Base-by-base conservation (phyloP, 2,113 vertebrate genomes). In the Felis chaus region DNA sequence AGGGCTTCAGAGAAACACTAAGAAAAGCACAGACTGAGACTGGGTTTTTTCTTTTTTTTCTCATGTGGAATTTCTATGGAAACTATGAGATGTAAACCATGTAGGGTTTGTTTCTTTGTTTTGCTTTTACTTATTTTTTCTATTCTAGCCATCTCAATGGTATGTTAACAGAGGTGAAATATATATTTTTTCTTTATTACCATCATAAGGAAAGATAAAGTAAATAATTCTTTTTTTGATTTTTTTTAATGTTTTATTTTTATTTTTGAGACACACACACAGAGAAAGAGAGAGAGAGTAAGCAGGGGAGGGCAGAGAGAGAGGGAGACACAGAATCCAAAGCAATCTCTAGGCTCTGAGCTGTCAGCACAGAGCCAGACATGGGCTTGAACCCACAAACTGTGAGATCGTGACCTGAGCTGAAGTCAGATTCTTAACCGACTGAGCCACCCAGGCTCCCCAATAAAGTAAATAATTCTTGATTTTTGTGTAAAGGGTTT, bases 81-180 rank as follows among this genome's bases (percentile, higher is more conserved):
- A 61, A 61, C 18, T 19, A 61, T 63, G n/a, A 41, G 4, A 84
- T 80, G 18, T 9, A 80, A 89, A 73, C 27, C 13, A 61, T n/a
- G 3, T 65, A 61, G 73, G 4, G 1, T 78, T 73, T 78, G 1
- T 36, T 68, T 79, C 4, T 66, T 85, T 68, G 9, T 50, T 95
- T 92, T 73, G 23, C 29, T 86, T 68, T 41, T 84, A 14, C 21
- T 81, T 89, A 48, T 74, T 97, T 94, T 91, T 69, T 93, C 21
- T 65, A n/a, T 41, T 61, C 14, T 57, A 9, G 53, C 7, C 5
- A 80, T 79, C 7, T 81, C 57, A 45, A 19, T 18, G 48, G 31
- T 68, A 89, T 66, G 39, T 79, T 74, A 71, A 80, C 0, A 33
- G n/a, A 55, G 86, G 15, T 50, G 8, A 73, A 80, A 36, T 50